Evolutionary conservation across 2,113 vertebrate species (phyloP).

Genomic region (cattle (Bos taurus)): ARS-UCD2.0 NC_037333.1:114594001-114594500

Average conservation of each 20-base stretch:
- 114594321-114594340: not conserved
- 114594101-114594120: accelerated
- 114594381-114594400: accelerated
- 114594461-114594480: not conserved
- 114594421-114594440: accelerated
- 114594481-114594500: not conserved
- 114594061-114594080: no score
- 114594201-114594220: accelerated
- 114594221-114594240: not conserved
- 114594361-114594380: accelerated
- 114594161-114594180: accelerated
- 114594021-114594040: no score
- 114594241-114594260: not conserved
- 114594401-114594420: accelerated
- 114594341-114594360: accelerated
- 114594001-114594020: accelerated
- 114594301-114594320: not conserved
- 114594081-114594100: not conserved
- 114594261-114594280: not conserved
- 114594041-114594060: accelerated
- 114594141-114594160: no score
- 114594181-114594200: accelerated
- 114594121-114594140: accelerated
- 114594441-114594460: accelerated
- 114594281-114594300: not conserved